These are phyloP conservation scores for Drosophila bipectinata DNA, from an alignment of 1,140 invertebrate species.

Conservation along the genomic window DNA sequence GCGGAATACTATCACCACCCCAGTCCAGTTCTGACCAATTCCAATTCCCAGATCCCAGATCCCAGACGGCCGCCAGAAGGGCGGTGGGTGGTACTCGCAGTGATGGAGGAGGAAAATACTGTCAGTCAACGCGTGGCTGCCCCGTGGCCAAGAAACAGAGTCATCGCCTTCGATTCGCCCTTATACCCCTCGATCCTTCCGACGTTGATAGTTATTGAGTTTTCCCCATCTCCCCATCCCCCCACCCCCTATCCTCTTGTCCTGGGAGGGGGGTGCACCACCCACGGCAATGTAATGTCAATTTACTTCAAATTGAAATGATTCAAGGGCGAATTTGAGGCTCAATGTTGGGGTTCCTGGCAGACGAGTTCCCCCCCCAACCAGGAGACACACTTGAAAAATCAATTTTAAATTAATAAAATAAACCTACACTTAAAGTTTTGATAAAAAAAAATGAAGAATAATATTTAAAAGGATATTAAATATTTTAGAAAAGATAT, in stretches of 20 bases:
- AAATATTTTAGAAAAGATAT: too few relatives aligned
- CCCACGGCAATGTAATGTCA: slow-evolving; percentile 73
- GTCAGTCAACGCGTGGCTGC: slow-evolving; percentile 66
- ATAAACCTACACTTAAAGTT: neutral
- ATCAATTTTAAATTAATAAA: neutral
- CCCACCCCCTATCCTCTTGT: neutral
- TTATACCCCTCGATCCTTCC: slow-evolving; percentile 13
- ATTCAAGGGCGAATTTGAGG: slow-evolving; percentile 68
- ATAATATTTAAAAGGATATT: too few relatives aligned
- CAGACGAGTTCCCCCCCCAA: neutral
- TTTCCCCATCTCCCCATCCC: slow-evolving; percentile 22
- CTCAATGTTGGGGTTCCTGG: slow-evolving; percentile 16
- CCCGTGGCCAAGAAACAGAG: slow-evolving; percentile 45
- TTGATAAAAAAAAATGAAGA: neutral
- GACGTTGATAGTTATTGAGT: slow-evolving; percentile 75
- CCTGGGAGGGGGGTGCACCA: slow-evolving; percentile 13
- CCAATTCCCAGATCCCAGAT: slow-evolving; percentile 16
- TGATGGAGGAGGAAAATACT: slow-evolving; percentile 15
- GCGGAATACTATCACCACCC: neutral
- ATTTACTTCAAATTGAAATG: slow-evolving; percentile 77
- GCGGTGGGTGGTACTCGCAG: slow-evolving; percentile 8
- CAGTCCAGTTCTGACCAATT: slow-evolving; percentile 28
- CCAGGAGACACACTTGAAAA: neutral
- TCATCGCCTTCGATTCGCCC: slow-evolving; percentile 63
- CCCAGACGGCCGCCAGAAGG: neutral